phyloP scores from a whole-genome alignment of 2,888 invertebrate species.

The Eupelmus urozonus region DNA sequence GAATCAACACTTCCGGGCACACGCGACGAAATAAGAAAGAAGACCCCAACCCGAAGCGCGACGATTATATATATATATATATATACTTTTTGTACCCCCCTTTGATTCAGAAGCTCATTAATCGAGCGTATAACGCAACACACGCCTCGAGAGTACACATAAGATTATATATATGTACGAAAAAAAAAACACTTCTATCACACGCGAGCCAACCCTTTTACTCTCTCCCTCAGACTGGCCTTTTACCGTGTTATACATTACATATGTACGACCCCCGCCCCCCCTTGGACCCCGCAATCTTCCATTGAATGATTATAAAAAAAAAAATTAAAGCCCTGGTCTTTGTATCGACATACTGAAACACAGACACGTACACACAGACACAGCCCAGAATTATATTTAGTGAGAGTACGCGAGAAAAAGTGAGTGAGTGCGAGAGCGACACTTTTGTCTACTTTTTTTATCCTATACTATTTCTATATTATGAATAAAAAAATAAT shows the following conservation, averaged over 20 bases:
- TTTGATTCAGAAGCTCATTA: slow-evolving; percentile 35
- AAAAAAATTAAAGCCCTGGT: slow-evolving; percentile 14
- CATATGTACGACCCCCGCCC: background rate
- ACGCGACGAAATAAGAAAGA: slow-evolving; percentile 8
- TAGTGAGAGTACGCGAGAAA: slow-evolving; percentile 25
- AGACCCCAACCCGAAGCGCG: slow-evolving; percentile 25
- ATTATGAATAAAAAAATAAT: background rate
- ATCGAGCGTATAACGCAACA: slow-evolving; percentile 23
- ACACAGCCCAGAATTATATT: slow-evolving; percentile 33
- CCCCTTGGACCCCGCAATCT: slow-evolving; percentile 35
- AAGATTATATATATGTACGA: slow-evolving; percentile 18
- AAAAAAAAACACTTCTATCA: too few species aligned
- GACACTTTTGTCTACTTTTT: slow-evolving; percentile 49
- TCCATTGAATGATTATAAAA: slow-evolving; percentile 23
- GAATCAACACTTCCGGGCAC: slow-evolving; percentile 9
- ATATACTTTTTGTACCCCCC: slow-evolving; percentile 38
- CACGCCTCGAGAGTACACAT: background rate
- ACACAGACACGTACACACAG: background rate
- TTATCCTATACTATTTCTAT: slow-evolving; percentile 41
- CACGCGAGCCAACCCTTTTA: slow-evolving; percentile 29
- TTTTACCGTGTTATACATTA: slow-evolving; percentile 39
- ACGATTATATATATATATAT: slow-evolving; percentile 18
- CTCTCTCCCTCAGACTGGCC: slow-evolving; percentile 55
- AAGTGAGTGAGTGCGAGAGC: slow-evolving; percentile 26
- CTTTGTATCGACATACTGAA: slow-evolving; percentile 32